Conservation (phyloP, 2,113 vertebrate species). For the Chloropsis hardwickii region DNA sequence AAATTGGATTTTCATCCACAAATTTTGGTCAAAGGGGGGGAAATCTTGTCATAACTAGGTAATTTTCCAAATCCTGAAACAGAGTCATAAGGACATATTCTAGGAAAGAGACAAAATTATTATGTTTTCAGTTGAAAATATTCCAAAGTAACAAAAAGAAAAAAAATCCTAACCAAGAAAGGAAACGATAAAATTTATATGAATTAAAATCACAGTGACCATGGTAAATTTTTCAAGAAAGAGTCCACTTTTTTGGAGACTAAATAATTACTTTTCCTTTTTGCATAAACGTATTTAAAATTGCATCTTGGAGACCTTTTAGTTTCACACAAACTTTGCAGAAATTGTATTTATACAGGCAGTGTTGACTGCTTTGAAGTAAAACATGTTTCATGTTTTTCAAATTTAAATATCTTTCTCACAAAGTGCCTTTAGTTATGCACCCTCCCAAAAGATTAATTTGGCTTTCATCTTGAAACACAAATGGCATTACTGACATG, state of each 20-base stretch:
- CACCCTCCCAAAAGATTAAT: slow-evolving; percentile 51
- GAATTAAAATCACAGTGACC: neutral
- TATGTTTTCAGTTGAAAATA: neutral
- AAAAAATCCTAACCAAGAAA: too few species aligned
- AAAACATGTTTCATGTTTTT: slow-evolving; percentile 66
- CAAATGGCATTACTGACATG: slow-evolving; percentile 67
- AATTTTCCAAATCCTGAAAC: neutral
- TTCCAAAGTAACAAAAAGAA: neutral
- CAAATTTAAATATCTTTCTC: slow-evolving; percentile 61
- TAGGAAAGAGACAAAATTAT: neutral
- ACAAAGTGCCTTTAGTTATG: slow-evolving; percentile 51
- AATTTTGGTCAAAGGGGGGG: neutral
- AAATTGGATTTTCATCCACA: neutral
- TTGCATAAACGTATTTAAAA: neutral
- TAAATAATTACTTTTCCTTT: neutral
- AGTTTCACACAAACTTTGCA: slow-evolving; percentile 29
- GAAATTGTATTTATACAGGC: slow-evolving; percentile 49
- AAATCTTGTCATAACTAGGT: neutral
- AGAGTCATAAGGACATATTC: neutral
- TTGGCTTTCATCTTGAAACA: slow-evolving; percentile 63
- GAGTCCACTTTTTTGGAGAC: neutral
- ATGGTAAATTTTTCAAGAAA: neutral
- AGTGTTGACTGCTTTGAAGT: slow-evolving; percentile 57
- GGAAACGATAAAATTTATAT: neutral
- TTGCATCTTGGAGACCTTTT: neutral